Conservation (phyloP, 2,888 invertebrate genomes). For the Ischnus inquisitorius region DNA sequence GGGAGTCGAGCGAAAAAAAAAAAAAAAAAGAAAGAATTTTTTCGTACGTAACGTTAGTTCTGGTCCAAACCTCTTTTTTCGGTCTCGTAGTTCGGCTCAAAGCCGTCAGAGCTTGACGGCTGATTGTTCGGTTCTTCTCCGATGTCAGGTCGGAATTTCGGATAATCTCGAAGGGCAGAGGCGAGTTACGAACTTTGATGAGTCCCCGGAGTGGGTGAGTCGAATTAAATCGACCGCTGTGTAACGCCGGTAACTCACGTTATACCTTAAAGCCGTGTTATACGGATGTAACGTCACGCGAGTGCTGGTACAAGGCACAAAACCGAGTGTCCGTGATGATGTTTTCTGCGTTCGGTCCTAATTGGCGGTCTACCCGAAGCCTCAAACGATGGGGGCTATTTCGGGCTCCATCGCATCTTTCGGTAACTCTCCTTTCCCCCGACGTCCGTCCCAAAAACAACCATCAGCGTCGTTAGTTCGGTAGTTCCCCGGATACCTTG, state of each 20-base stretch:
- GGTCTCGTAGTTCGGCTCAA: background rate
- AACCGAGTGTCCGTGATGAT: constrained; percentile 30
- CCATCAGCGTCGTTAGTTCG: constrained; percentile 45
- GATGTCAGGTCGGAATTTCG: constrained; percentile 9
- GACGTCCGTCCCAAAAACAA: constrained; percentile 28
- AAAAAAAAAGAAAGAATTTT: background rate
- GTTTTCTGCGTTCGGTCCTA: constrained; percentile 23
- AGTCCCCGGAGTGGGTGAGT: background rate
- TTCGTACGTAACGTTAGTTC: too few relatives aligned
- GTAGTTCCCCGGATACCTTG: constrained; percentile 48
- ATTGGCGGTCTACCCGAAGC: constrained; percentile 40
- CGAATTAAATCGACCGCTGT: constrained; percentile 11
- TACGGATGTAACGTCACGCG: too few relatives aligned
- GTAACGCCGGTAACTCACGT: background rate
- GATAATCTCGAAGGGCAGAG: background rate
- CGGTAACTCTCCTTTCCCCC: constrained; percentile 19
- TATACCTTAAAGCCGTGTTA: too few relatives aligned
- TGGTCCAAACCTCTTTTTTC: constrained; percentile 11
- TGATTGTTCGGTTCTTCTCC: background rate
- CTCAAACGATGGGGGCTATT: constrained; percentile 41
- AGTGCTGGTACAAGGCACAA: background rate
- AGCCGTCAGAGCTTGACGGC: background rate
- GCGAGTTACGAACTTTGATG: background rate
- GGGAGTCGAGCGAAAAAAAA: background rate
- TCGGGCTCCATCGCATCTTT: constrained; percentile 44